These are phyloP conservation scores for Anthrax anthrax DNA, from an alignment of 2,888 invertebrate species.

Conservation along the genomic window DNA sequence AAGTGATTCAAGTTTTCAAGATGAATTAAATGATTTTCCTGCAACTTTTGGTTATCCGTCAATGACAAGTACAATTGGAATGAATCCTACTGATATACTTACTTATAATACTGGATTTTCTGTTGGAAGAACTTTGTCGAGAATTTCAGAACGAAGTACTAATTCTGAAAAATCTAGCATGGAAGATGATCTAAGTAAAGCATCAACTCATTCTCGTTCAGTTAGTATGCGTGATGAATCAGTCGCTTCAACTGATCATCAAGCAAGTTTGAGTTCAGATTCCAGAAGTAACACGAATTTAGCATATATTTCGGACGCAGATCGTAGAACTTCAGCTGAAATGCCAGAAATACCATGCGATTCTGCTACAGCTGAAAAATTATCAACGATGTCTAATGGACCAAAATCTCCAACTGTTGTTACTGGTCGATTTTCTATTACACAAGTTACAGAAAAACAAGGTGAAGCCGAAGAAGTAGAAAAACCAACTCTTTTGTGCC, in stretches of 20 bases:
- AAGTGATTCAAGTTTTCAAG: conserved; percentile 51
- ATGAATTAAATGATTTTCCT: conserved; percentile 62
- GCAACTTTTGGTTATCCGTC: conserved; percentile 59
- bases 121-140: conserved; percentile 59
- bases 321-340: conserved; percentile 68
- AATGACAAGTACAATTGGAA: conserved; percentile 35
- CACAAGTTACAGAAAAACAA: conserved; percentile 29
- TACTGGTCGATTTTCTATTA: conserved; percentile 30
- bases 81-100: conserved; percentile 50
- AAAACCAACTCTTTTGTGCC: conserved; percentile 28
- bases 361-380: conserved; percentile 40
- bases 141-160: conserved; percentile 78
- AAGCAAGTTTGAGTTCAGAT: conserved; percentile 72
- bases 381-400: conserved; percentile 42
- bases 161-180: conserved; percentile 78
- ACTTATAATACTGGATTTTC: conserved; percentile 62
- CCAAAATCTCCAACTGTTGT: conserved; percentile 36
- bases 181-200: conserved; percentile 74
- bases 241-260: conserved; percentile 68
- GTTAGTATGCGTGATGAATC: conserved; percentile 76
- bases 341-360: conserved; percentile 75
- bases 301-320: conserved; percentile 64
- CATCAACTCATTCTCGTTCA: conserved; percentile 67
- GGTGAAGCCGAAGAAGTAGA: conserved; percentile 21
- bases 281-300: conserved; percentile 60